A percentile compares a stretch with the other conserved stretches of the same genome.
phyloP scores from a whole-genome alignment of 2,797 vertebrate genomes.

The Schizopygopsis malacanthus region DNA sequence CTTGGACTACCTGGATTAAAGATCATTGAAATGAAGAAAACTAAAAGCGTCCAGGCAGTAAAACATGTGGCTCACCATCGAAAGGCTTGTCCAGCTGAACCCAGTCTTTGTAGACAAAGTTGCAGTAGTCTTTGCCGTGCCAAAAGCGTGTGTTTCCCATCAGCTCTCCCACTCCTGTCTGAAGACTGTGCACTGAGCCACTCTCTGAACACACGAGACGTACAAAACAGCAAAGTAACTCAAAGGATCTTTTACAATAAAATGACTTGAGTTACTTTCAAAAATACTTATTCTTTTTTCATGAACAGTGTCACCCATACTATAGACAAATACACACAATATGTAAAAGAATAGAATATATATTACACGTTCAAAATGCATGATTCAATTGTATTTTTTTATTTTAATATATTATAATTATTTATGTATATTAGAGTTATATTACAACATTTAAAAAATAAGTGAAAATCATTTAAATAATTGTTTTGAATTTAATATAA shows the following conservation, averaged over 20 bases:
- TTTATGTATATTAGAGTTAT: too few species aligned
- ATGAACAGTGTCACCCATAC: not conserved
- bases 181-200: conserved; percentile 85
- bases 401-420: too few species aligned
- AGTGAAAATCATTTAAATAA: too few species aligned
- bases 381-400: not conserved
- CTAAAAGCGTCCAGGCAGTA: conserved; percentile 20
- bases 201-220: conserved; percentile 73
- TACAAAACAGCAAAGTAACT: not conserved
- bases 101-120: conserved; percentile 98
- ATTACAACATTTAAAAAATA: too few species aligned
- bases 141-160: conserved; percentile 95
- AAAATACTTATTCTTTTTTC: not conserved
- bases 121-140: conserved; percentile 98
- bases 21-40: not conserved
- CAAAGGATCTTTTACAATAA: not conserved
- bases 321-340: not conserved
- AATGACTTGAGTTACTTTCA: not conserved
- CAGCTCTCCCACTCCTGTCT: conserved; percentile 89
- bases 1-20: conserved; percentile 1
- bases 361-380: not conserved
- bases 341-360: not conserved
- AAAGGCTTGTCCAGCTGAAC: conserved; percentile 97
- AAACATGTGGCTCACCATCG: conserved; percentile 81
- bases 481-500: too few species aligned